A percentile compares a stretch with the other conserved stretches of the same genome.
These are phyloP conservation scores for Aphidius gifuensis DNA, from an alignment of 1,140 invertebrate species.

Conservation along the genomic window DNA sequence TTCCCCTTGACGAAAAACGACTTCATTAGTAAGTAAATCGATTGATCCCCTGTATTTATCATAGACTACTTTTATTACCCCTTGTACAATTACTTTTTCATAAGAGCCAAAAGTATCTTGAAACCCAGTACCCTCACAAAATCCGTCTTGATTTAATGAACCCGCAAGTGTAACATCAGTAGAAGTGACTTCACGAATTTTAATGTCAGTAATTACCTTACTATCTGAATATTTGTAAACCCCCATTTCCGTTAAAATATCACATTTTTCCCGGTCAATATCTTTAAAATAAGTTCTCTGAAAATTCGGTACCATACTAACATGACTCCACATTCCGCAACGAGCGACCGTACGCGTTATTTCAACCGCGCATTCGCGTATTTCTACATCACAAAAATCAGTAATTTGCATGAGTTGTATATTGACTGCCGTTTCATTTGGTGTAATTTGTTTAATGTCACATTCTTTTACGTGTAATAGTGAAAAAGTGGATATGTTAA, in stretches of 20 bases:
- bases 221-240: not conserved
- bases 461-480: constrained; percentile 2
- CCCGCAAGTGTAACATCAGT: constrained; percentile 4
- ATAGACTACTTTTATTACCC: not conserved
- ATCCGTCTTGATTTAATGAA: not conserved
- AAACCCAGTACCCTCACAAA: constrained; percentile 4
- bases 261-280: constrained; percentile 7
- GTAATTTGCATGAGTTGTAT: constrained; percentile 15
- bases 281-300: constrained; percentile 9
- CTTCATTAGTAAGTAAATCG: not conserved
- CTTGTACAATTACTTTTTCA: constrained; percentile 11
- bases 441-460: constrained; percentile 1
- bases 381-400: constrained; percentile 2
- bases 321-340: constrained; percentile 17
- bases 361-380: constrained; percentile 18
- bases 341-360: constrained; percentile 13
- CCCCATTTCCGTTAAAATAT: not conserved
- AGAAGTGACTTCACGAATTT: not conserved
- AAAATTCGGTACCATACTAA: not conserved
- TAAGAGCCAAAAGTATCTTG: constrained; percentile 9
- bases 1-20: constrained; percentile 6
- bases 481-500: constrained; percentile 7
- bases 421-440: constrained; percentile 1
- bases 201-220: not conserved
- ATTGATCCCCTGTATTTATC: not conserved